phyloP scores from a whole-genome alignment of 1,140 invertebrate genomes.

The Pachypeltis micranthus region DNA sequence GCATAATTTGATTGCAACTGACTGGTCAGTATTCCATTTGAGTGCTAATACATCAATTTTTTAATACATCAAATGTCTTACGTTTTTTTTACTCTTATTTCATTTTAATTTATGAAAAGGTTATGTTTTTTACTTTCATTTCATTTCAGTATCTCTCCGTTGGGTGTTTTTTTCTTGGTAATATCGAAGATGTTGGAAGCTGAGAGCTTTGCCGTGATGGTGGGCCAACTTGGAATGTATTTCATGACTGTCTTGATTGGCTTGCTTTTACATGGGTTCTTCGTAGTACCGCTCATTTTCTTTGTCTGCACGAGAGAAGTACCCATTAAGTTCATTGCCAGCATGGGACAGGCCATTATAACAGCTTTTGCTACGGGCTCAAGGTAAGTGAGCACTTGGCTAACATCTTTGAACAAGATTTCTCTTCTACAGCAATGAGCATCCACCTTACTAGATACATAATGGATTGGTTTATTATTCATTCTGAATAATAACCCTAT shows the following conservation, averaged over 20 bases:
- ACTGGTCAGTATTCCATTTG: slow-evolving; percentile 59
- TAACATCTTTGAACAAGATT: background rate
- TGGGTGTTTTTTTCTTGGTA: slow-evolving; percentile 72
- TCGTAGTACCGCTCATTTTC: slow-evolving; percentile 74
- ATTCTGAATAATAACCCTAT: too few relatives aligned
- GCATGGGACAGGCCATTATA: slow-evolving; percentile 75
- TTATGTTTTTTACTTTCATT: slow-evolving; percentile 13
- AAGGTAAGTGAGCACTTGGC: slow-evolving; percentile 44
- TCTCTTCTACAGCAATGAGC: too few relatives aligned
- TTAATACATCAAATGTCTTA: too few relatives aligned
- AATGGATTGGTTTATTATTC: too few relatives aligned
- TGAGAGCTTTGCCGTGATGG: slow-evolving; percentile 54
- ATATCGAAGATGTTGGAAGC: slow-evolving; percentile 68
- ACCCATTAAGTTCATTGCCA: slow-evolving; percentile 67
- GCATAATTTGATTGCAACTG: too few relatives aligned
- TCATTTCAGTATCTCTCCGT: slow-evolving; percentile 54
- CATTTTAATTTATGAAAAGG: background rate
- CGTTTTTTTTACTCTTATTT: background rate
- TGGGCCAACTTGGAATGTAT: slow-evolving; percentile 74
- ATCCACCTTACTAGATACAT: too few relatives aligned
- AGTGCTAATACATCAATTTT: too few relatives aligned
- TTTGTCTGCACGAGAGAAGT: slow-evolving; percentile 61
- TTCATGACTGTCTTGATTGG: slow-evolving; percentile 82
- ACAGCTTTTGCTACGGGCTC: slow-evolving; percentile 89
- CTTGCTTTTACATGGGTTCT: slow-evolving; percentile 77